Evolutionary conservation across 2,888 invertebrate genomes (phyloP), one percentile per base, ranked within the genome.

Genomic region (Dryadula phaetusa): DNA sequence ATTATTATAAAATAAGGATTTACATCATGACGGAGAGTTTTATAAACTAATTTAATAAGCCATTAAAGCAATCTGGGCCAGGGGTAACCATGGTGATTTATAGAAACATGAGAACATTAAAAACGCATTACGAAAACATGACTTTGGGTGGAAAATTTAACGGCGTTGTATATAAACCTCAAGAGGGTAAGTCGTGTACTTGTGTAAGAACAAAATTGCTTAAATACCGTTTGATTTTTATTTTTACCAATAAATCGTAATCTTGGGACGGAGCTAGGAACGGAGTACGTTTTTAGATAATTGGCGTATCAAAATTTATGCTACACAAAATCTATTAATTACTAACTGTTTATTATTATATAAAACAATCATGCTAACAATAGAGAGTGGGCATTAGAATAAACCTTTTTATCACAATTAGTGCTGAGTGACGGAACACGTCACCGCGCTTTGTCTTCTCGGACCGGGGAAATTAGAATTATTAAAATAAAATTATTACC

Each of bases 111-210:
- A 90, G 90, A 92, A 90, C 92, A 92, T 92, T 92, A 92, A 92
- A 92, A 92, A 91, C 92, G 88, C 92, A 92, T 92, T 92, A 92
- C 86, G 86, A 88, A 91, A 92, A 92, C 92, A 92, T 90, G 92
- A 91, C 86, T 92, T 87, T 86, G 82, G 88, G 84, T 85, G 87
- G 84, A 85, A 86, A 80, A 89, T 90, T 90, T 85, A 88, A 88
- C 89, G 84, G 83, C 80, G 79, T 80, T 53, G 70, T 84, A 82
- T 85, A 86, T 86, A 85, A 83, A 82, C 82, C 80, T 75, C 79
- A 76, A 81, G 75, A 82, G 84, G 85, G 84, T 84, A 82, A 84
- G 85, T 82, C 83, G 83, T 83, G 77, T 82, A 66, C 64, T 64
- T 69, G 69, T 67, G 82, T 82, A 78, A 73, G 74, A 76, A 80